A percentile compares a stretch with the other conserved stretches of the same genome.
phyloP scores from a whole-genome alignment of 2,797 vertebrate species.

The Lacerta agilis region DNA sequence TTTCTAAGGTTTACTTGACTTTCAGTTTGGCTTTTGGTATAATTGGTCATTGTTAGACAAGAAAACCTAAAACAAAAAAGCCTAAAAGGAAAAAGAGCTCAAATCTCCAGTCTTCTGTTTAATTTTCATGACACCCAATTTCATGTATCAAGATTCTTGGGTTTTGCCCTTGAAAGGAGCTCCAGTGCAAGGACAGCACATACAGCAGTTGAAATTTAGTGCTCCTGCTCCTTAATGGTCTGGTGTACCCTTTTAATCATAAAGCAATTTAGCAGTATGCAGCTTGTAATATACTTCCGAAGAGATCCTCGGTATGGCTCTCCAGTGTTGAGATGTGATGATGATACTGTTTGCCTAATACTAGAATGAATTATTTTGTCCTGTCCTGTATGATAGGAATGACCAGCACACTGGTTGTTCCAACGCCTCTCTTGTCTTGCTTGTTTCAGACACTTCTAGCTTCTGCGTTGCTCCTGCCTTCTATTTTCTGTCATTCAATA shows the following conservation, averaged over 20 bases:
- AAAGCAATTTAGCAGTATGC: background rate
- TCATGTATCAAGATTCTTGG: background rate
- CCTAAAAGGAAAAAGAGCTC: background rate
- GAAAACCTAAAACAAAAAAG: background rate
- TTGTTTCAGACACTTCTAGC: rapidly evolving
- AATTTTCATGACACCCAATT: background rate
- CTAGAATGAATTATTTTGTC: background rate
- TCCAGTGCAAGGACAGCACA: background rate
- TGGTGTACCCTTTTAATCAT: background rate
- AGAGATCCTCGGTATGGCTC: background rate
- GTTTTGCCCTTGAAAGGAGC: background rate
- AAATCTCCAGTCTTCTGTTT: background rate
- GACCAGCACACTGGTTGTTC: background rate
- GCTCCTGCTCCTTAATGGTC: background rate
- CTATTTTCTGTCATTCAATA: background rate
- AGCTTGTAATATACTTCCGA: background rate
- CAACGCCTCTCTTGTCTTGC: background rate
- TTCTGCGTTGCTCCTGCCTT: background rate
- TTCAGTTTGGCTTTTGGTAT: background rate
- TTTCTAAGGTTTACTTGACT: background rate
- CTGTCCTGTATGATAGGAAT: background rate
- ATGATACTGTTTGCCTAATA: background rate
- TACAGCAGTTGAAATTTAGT: background rate
- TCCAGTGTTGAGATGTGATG: background rate
- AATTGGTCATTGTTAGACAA: background rate